Percentiles rank a stretch among this genome's conserved stretches.
These are phyloP conservation scores for Oscheius sp. DNA, from an alignment of 1,140 invertebrate species.

Conservation along the genomic window DNA sequence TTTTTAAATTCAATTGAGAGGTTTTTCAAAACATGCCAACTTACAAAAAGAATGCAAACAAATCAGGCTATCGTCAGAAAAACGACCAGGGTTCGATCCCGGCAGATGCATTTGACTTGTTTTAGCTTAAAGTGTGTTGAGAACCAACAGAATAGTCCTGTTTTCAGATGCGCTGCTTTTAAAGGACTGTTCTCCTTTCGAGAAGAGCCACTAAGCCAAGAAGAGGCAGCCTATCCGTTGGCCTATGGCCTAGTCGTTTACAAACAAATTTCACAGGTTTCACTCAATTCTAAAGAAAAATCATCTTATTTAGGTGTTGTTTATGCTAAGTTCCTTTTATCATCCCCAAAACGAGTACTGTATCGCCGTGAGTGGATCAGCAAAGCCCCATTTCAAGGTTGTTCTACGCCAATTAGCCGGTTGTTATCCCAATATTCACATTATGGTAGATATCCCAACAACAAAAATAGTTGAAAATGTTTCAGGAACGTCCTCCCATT, in stretches of 20 bases:
- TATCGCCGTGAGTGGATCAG: slow-evolving; percentile 47
- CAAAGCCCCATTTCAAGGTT: slow-evolving; percentile 37
- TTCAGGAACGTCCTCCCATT: slow-evolving; percentile 37
- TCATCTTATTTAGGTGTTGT: slow-evolving; percentile 36
- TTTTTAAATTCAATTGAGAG: too few species aligned
- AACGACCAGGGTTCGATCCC: too few species aligned
- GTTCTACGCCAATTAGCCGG: slow-evolving; percentile 32
- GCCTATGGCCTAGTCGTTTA: slow-evolving; percentile 40
- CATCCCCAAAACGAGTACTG: slow-evolving; percentile 55
- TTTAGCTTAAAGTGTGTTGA: too few species aligned
- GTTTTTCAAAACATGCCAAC: too few species aligned
- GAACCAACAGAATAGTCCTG: too few species aligned
- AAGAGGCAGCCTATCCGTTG: slow-evolving; percentile 36
- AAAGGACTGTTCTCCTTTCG: slow-evolving; percentile 6
- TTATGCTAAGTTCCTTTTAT: slow-evolving; percentile 43
- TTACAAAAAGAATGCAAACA: too few species aligned
- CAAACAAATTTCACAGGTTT: slow-evolving; percentile 35
- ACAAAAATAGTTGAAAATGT: slow-evolving; percentile 1
- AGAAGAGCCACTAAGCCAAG: slow-evolving; percentile 7
- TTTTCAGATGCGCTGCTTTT: too few species aligned
- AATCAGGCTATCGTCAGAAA: too few species aligned
- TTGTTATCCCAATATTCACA: slow-evolving; percentile 49
- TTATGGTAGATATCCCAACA: slow-evolving; percentile 45
- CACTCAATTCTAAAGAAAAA: too few species aligned
- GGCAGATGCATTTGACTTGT: too few species aligned